Base-by-base conservation (phyloP, 1,140 invertebrate genomes). In the Aphelenchoides besseyi region DNA sequence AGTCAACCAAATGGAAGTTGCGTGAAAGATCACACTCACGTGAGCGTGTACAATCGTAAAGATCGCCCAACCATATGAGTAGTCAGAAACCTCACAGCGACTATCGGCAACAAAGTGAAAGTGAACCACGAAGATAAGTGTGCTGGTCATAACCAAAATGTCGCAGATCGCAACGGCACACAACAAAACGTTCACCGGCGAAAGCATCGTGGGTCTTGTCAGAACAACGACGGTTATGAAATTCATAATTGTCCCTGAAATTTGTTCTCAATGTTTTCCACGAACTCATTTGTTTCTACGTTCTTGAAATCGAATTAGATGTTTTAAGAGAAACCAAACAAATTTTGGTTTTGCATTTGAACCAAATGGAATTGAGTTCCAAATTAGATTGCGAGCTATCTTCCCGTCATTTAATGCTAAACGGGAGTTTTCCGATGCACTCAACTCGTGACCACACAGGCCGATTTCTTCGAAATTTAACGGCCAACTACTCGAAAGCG, bases 151-250 rank as follows among this genome's bases (percentile, higher is more conserved):
- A 2, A 84, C 82, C 12, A 84, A 12, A 61, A 83, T 84, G 54
- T 83, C 81, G 55, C 81, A 82, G 12, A 84, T 69, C 29, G 81
- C 81, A 3, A 82, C 78, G 1, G 81, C 81, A 69, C 80, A 82
- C 5, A 83, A 70, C 30, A 83, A 66, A 16, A 81, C 74, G 63
- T 83, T 83, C 12, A 83, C 79, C 0, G 81, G 82, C 1, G 78
- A 81, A 41, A 78, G 64, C 81, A 83, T 83, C 9, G 75, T 70
- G n/a, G 82, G 78, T 41, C 91, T 87, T 0, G 93, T 94, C 29
- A 96, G 85, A 0, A 96, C 92, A 1, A 91, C 89, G 37, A 96
- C 91, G 82, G 94, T 96, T 36, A 95, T 86, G 12, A 92, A 86
- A 82, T 96, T 96, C n/a, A 92, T 91, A 64, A 94, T 86, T 41